Evolutionary conservation across 2,113 vertebrate species (phyloP).

Genomic region (Telmatochromis sp.): DNA sequence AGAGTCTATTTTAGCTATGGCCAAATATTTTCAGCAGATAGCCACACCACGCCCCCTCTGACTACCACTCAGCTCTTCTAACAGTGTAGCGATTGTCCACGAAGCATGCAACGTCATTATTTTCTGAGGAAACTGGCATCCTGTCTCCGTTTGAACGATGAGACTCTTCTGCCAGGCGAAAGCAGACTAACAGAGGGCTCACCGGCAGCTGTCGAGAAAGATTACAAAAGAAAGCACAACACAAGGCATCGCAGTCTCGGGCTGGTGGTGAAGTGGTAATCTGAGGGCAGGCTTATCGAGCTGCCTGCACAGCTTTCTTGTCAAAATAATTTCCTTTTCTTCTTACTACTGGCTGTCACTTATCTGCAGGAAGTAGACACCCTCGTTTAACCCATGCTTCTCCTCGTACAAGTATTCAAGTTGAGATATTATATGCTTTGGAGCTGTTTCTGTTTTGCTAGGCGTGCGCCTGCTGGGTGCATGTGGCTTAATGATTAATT

Average conservation of each 20-base stretch:
- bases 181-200: not conserved
- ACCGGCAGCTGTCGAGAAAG: not conserved
- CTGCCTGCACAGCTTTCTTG: slow-evolving; percentile 6
- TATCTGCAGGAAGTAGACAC: slow-evolving; percentile 64
- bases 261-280: not conserved
- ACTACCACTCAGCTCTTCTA: not conserved
- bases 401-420: not conserved
- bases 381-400: slow-evolving; percentile 18
- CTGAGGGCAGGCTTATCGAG: slow-evolving; percentile 8
- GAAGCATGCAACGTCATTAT: slow-evolving; percentile 8
- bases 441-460: slow-evolving; percentile 8
- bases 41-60: not conserved
- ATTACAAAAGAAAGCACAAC: not conserved
- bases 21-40: not conserved
- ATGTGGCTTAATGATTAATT: slow-evolving; percentile 22
- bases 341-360: slow-evolving; percentile 10
- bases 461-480: not conserved
- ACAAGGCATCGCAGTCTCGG: not conserved
- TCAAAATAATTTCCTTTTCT: slow-evolving; percentile 30
- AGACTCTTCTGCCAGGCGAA: not conserved
- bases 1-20: not conserved
- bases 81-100: not conserved
- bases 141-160: not conserved
- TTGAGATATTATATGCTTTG: not conserved
- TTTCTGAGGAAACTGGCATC: not conserved